These are phyloP conservation scores for Caenorhabditis auriculariae DNA, from an alignment of 2,888 invertebrate species.

Conservation along the genomic window DNA sequence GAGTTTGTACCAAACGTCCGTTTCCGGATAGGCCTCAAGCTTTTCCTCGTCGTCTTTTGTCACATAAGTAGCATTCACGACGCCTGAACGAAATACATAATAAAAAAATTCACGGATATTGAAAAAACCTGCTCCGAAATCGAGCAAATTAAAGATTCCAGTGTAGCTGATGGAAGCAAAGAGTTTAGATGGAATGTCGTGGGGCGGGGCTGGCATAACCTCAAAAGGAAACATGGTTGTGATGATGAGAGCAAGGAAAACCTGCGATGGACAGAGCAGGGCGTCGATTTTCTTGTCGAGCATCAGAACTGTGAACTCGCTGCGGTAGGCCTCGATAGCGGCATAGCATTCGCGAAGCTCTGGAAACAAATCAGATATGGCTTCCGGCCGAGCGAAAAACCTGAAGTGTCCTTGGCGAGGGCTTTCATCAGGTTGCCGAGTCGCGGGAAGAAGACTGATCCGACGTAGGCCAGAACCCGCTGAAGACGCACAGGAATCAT, in stretches of 20 bases:
- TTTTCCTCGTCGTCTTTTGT: conserved; percentile 46
- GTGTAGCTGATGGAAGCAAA: conserved; percentile 56
- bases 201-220: conserved; percentile 36
- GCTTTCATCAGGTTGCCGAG: conserved; percentile 30
- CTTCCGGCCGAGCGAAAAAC: too few species aligned
- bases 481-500: conserved; percentile 37
- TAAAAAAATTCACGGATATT: neutral
- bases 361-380: too few species aligned
- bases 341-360: conserved; percentile 49
- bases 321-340: conserved; percentile 45
- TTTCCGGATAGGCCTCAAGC: conserved; percentile 39
- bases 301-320: conserved; percentile 41
- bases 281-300: conserved; percentile 37
- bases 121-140: conserved; percentile 62
- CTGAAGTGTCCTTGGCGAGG: too few species aligned
- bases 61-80: conserved; percentile 62
- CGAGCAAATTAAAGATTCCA: conserved; percentile 62
- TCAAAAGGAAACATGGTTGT: too few species aligned
- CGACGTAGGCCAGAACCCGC: conserved; percentile 19
- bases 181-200: conserved; percentile 44
- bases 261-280: conserved; percentile 48
- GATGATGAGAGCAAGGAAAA: conserved; percentile 22
- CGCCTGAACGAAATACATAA: conserved; percentile 12
- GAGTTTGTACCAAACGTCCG: conserved; percentile 43
- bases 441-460: conserved; percentile 36